Evolutionary conservation across 35 echinoderm and acorn worm genomes (phyloP), one percentile per base, ranked within the genome.

Genomic region (Chiridota heheva): DNA sequence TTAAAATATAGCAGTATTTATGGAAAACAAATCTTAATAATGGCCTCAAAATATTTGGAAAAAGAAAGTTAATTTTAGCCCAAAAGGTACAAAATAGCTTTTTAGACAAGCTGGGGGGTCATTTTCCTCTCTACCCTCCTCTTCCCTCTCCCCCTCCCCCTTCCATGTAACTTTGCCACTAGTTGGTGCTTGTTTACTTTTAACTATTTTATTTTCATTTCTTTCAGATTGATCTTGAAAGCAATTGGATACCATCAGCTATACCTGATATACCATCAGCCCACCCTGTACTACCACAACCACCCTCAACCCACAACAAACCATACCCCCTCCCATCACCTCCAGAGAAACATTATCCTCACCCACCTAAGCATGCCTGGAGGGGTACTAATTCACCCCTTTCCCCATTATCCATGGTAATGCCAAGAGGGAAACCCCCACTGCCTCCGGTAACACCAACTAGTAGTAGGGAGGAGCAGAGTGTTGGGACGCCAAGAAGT

Each of bases 301-400:
- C 43, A 18, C 34, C 44, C 8, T 45, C 28, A 42, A 39, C 13
- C 61, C 30, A 13, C 13, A 47, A 10, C 31, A 78, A 37, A 76
- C 15, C 15, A 65, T 17, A 17, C 76, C 58, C 76, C 76, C 6
- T 40, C 75, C 15, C 22, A n/a, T 2, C 72, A 78, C 60, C 87
- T 27, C 59, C 75, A 20, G 56, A 85, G 42, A 89, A 84, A 60
- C 74, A 31, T 64, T 69, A 49, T 2, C 70, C 73, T 20, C 65
- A 85, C 78, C 92, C 87, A 61, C 82, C 82, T n/a, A 84, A 79
- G 8, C 89, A 98, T 42, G 95, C 95, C 6, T 98, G 95, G 95
- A 84, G 76, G 32, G 85, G 81, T 10, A 72, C 71, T 40, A 80
- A 79, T 70, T 86, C 88, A 39, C 93, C 84, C 32, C 39, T 74